Percentiles rank a stretch among this genome's conserved stretches.
These are phyloP conservation scores for Dolichallabes microphthalmus DNA, from an alignment of 2,113 vertebrate genomes.

Conservation along the genomic window DNA sequence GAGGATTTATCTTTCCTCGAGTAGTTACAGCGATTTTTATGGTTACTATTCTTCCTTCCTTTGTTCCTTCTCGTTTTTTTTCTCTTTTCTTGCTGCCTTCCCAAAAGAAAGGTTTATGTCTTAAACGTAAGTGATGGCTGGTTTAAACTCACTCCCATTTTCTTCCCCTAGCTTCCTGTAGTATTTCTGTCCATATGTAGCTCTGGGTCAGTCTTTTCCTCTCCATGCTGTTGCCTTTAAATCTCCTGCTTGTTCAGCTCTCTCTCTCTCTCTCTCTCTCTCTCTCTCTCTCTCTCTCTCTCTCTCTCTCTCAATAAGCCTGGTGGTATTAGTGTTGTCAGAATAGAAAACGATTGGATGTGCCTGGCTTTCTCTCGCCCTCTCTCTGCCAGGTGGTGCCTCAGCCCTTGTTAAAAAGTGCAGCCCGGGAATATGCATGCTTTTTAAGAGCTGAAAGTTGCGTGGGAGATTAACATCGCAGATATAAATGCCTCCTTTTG, in stretches of 20 bases:
- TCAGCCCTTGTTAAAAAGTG: slow-evolving; percentile 51
- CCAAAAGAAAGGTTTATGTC: slow-evolving; percentile 14
- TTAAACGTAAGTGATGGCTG: not conserved
- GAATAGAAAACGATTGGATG: slow-evolving; percentile 31
- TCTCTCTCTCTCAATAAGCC: slow-evolving; percentile 21
- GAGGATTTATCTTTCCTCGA: not conserved
- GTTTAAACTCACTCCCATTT: slow-evolving; percentile 8
- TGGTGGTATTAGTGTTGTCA: slow-evolving; percentile 42
- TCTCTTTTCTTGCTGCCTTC: not conserved
- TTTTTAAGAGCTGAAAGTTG: slow-evolving; percentile 30
- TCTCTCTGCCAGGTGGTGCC: slow-evolving; percentile 54
- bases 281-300: not conserved
- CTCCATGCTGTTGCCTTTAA: slow-evolving; percentile 1
- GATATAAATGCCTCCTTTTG: slow-evolving; percentile 51
- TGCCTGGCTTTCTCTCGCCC: not conserved
- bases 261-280: not conserved
- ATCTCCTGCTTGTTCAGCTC: slow-evolving; percentile 22
- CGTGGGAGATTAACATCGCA: slow-evolving; percentile 46
- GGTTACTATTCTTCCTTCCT: not conserved
- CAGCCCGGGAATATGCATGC: not conserved
- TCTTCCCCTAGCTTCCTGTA: not conserved
- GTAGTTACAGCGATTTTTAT: not conserved
- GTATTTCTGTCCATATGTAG: slow-evolving; percentile 15
- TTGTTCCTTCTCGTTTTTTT: not conserved
- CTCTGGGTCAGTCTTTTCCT: not conserved